Conservation (phyloP, 2,113 vertebrate species). For the Platichthys flesus region DNA sequence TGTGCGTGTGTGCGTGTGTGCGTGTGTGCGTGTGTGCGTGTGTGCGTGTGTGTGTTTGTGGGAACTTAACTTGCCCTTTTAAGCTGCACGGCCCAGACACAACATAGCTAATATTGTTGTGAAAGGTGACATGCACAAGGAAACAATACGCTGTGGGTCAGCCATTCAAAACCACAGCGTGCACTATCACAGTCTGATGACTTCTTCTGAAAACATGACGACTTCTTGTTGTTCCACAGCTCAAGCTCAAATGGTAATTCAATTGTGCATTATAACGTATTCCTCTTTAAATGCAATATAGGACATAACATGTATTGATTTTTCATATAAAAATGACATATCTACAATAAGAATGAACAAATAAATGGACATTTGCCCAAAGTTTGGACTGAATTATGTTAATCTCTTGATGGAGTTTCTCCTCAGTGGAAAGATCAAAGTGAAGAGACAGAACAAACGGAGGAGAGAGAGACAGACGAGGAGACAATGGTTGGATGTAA, state of each 20-base stretch:
- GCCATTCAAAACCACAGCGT: constrained; percentile 39
- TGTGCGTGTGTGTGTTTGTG: constrained; percentile 61
- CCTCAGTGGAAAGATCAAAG: neutral
- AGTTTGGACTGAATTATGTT: neutral
- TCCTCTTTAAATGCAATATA: neutral
- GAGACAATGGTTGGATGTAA: neutral
- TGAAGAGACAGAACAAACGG: neutral
- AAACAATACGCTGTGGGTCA: constrained; percentile 42
- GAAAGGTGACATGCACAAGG: constrained; percentile 59
- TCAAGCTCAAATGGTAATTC: constrained; percentile 1
- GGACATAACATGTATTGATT: neutral
- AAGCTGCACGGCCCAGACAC: constrained; percentile 47
- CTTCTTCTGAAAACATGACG: neutral
- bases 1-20: constrained; percentile 49
- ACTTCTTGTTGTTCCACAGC: neutral
- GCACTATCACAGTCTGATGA: neutral
- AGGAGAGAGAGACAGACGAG: neutral
- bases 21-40: constrained; percentile 44
- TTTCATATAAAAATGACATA: neutral
- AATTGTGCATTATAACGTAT: neutral
- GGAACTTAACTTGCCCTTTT: constrained; percentile 64
- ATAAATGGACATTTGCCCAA: neutral
- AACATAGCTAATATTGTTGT: constrained; percentile 66
- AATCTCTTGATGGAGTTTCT: neutral
- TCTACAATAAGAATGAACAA: no score